phyloP scores from a whole-genome alignment of 2,113 vertebrate genomes.

The Onychorhynchus coronatus region DNA sequence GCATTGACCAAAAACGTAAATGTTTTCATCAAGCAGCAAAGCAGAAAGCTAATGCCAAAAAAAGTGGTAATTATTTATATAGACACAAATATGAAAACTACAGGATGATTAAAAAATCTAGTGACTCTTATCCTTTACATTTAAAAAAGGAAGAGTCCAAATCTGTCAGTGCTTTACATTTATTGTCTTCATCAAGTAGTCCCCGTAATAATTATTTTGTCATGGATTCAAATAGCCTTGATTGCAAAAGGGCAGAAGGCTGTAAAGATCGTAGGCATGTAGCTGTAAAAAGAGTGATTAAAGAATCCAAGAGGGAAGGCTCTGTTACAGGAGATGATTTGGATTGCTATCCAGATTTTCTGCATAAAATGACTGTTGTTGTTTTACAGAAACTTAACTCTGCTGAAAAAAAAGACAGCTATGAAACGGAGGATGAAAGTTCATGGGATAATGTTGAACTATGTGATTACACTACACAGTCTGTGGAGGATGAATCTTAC shows the following conservation, averaged over 20 bases:
- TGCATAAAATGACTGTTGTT: conserved; percentile 84
- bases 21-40: conserved; percentile 78
- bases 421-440: conserved; percentile 81
- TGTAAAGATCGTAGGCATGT: conserved; percentile 74
- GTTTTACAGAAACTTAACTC: conserved; percentile 83
- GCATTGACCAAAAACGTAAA: conserved; percentile 80
- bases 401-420: conserved; percentile 81
- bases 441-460: conserved; percentile 82
- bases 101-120: conserved; percentile 74
- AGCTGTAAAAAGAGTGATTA: conserved; percentile 73
- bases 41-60: conserved; percentile 81
- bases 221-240: conserved; percentile 72
- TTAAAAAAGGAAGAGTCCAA: conserved; percentile 78
- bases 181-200: conserved; percentile 77
- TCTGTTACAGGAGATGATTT: conserved; percentile 77
- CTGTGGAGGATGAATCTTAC: conserved; percentile 78
- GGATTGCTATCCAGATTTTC: conserved; percentile 84
- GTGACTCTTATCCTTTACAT: conserved; percentile 77
- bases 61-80: conserved; percentile 77
- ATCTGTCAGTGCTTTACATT: conserved; percentile 71
- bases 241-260: conserved; percentile 69
- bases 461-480: conserved; percentile 78
- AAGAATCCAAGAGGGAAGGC: conserved; percentile 73
- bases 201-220: conserved; percentile 77
- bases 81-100: conserved; percentile 75